Evolutionary conservation across 2,797 vertebrate genomes (phyloP).

Genomic region (Esox masquinongy): DNA sequence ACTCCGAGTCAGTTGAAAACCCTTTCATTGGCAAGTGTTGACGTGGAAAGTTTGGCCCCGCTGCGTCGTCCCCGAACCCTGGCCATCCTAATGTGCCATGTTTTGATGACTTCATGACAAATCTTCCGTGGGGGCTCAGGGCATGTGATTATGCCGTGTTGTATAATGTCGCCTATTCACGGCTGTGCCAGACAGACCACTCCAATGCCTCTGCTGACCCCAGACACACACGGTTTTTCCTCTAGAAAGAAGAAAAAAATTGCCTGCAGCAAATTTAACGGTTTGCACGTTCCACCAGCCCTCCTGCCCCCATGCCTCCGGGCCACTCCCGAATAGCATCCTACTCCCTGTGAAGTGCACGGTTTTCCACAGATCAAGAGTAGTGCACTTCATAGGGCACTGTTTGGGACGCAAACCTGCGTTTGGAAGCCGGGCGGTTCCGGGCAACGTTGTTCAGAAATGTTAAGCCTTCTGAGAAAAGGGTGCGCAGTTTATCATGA

Average conservation of each 20-base stretch:
- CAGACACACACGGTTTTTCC: background rate
- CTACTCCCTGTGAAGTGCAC: background rate
- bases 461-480: slow-evolving; percentile 16
- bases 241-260: no score
- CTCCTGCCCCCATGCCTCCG: background rate
- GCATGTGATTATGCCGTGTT: background rate
- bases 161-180: slow-evolving; percentile 1
- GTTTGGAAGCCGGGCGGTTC: background rate
- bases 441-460: background rate
- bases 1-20: background rate
- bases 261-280: background rate
- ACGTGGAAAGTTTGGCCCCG: slow-evolving; percentile 12
- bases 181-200: slow-evolving; percentile 8
- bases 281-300: background rate
- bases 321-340: background rate
- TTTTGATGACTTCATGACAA: background rate
- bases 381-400: background rate
- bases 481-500: slow-evolving; percentile 15
- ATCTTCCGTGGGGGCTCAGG: slow-evolving; percentile 1
- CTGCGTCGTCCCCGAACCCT: background rate
- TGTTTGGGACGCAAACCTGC: background rate
- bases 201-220: slow-evolving; percentile 3
- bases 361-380: background rate
- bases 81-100: background rate
- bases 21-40: slow-evolving; percentile 5